These are phyloP conservation scores for Gastrophysa polygoni DNA, from an alignment of 2,888 invertebrate genomes.

Conservation along the genomic window DNA sequence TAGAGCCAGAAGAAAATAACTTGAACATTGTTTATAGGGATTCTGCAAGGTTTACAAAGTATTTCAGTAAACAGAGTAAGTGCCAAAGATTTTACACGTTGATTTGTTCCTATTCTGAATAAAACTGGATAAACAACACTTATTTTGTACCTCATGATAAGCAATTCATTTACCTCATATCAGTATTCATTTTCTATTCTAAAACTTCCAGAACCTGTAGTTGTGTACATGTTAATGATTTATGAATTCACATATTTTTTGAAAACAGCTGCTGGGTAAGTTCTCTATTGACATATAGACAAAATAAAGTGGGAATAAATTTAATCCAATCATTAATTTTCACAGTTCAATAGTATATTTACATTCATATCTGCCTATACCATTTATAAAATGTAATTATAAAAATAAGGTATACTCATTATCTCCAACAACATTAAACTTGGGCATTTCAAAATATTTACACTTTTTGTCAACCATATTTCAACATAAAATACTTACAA, in stretches of 20 bases:
- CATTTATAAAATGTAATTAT: slow-evolving; percentile 30
- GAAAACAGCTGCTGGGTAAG: too few species aligned
- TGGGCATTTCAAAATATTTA: slow-evolving; percentile 8
- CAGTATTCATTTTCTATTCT: too few species aligned
- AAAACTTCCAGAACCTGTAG: too few species aligned
- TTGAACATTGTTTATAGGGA: slow-evolving; percentile 70
- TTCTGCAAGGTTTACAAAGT: slow-evolving; percentile 59
- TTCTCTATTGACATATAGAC: too few species aligned
- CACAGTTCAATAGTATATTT: background rate
- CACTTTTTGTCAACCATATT: slow-evolving; percentile 7
- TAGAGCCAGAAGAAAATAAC: slow-evolving; percentile 70
- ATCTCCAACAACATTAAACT: slow-evolving; percentile 8
- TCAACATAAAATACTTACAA: slow-evolving; percentile 7
- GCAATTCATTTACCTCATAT: background rate
- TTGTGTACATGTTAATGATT: too few species aligned
- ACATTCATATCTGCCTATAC: slow-evolving; percentile 9
- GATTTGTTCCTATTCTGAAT: slow-evolving; percentile 55
- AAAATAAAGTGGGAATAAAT: too few species aligned
- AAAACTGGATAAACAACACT: slow-evolving; percentile 31
- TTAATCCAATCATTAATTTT: background rate
- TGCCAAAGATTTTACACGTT: slow-evolving; percentile 50
- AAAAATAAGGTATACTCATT: slow-evolving; percentile 29
- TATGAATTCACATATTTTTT: too few species aligned
- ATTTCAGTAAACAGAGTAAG: slow-evolving; percentile 53
- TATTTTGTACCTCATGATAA: background rate